Evolutionary conservation across 2,888 invertebrate genomes (phyloP), one percentile per base, ranked within the genome.

Genomic region (Gortyna flavago): DNA sequence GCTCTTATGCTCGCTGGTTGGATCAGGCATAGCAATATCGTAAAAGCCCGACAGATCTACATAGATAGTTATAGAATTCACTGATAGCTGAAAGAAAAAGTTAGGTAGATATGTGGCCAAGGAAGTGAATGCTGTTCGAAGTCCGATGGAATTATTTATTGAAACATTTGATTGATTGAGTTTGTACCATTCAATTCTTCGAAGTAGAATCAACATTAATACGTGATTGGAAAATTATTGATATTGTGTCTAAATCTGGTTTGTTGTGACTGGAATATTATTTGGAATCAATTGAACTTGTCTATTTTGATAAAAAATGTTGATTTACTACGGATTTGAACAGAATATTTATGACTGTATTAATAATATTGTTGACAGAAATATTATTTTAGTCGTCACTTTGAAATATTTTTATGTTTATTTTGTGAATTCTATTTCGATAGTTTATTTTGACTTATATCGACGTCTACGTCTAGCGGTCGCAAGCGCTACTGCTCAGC

Each of bases 181-280:
- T 69, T 7, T 57, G 51, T 29, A 38, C 38, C 13, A 59, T 68
- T 41, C 1, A 18, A 38, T 59, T 77, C 41, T 44, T 35, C 16
- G 57, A 65, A 35, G 5, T 65, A 25, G 51, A 62, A 62, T 51
- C 32, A 38, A 16, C 48, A 83, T 54, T 44, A 44, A 59, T 83
- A 82, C 54, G 62, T 25, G 57, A 59, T 32, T 13, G 29, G 9
- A 41, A 51, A 16, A 41, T 77, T 48, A 38, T 77, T 70, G 25
- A 25, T 73, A 5, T 73, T 70, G 57, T 72, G 51, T 61, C 69
- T 79, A 70, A 73, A 70, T 57, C 54, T 65, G 21, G 21, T 35
- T 61, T 73, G 68, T 61, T 84, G 48, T 84, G 69, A 66, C 69
- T 65, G 16, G 35, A 65, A 69, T 44, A 35, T 64, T 77, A 3